Conservation (phyloP, 2,797 vertebrate species). For the Amphiprion clarkii region DNA sequence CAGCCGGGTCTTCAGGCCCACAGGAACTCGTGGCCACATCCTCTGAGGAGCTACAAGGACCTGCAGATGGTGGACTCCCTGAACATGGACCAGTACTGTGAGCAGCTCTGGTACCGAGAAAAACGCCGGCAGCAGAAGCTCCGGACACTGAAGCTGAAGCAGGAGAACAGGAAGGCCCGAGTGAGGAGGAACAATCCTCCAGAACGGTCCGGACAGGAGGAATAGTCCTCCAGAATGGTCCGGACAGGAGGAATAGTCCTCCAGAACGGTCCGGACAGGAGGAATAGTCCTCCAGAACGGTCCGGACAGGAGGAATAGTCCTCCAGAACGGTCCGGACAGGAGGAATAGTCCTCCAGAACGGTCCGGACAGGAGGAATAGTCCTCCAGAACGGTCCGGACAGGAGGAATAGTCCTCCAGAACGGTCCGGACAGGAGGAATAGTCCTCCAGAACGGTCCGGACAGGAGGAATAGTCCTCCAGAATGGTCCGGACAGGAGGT, state of each 20-base stretch:
- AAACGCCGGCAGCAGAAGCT: slow-evolving; percentile 88
- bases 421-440: too few species aligned
- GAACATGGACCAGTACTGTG: slow-evolving; percentile 86
- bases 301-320: not conserved
- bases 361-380: too few species aligned
- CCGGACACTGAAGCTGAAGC: slow-evolving; percentile 86
- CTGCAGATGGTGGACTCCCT: slow-evolving; percentile 75
- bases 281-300: not conserved
- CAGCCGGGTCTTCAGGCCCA: slow-evolving; percentile 6
- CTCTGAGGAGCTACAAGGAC: slow-evolving; percentile 82
- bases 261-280: slow-evolving; percentile 14
- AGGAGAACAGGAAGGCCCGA: slow-evolving; percentile 85
- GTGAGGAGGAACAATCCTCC: slow-evolving; percentile 86
- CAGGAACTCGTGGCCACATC: slow-evolving; percentile 41
- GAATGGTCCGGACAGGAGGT: too few species aligned
- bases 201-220: not conserved
- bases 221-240: slow-evolving; percentile 9
- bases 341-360: too few species aligned
- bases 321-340: too few species aligned
- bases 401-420: too few species aligned
- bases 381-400: too few species aligned
- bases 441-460: too few species aligned
- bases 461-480: too few species aligned
- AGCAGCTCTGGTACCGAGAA: slow-evolving; percentile 87
- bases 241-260: too few species aligned